Base-by-base conservation (phyloP, 2,888 invertebrate genomes). In the Galerucella nymphaeae region DNA sequence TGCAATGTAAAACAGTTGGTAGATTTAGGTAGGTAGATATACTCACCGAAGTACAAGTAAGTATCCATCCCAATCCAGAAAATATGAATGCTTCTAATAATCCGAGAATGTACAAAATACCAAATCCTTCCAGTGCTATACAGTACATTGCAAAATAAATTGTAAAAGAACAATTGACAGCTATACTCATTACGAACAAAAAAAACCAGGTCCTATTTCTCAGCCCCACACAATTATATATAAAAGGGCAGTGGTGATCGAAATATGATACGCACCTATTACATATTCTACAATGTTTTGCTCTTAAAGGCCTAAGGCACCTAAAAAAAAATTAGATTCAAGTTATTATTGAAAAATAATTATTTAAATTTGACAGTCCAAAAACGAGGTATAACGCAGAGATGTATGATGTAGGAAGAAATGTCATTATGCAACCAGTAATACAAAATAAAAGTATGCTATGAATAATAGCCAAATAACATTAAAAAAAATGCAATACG, bases 191-290 rank as follows among this genome's bases (percentile, higher is more conserved):
- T 1, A 96, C 95, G 85, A 96, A 96, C 70, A 95, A 87, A 85
- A 96, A 94, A 88, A 97, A 97, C 96, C 96, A 97, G 89, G 95
- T 94, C 82, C 97, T 91, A 87, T 97, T 97, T 74, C 93, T 91
- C 53, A 96, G 89, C 1, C 97, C 97, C 18, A 97, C 96, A 85
- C 97, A 97, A 85, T 97, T 97, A 87, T 96, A 96, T 80, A 97
- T 96, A 84, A 97, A 97, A 0, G 97, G 97, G 84, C 97, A 97
- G 85, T 97, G 97, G 86, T 97, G 97, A 85, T 97, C 97, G 83
- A 97, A 96, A 85, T 96, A 95, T 2, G 90, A 90, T 9, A 93
- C 91, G 83, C 93, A 93, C 77, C 87, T 80, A 84, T 96, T 96
- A 87, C 97, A 97, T 68, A 96, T 93, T 64, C 96, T 91, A 82